Percentiles rank a stretch among this genome's conserved stretches.
These are phyloP conservation scores for Proales similis DNA, from an alignment of 1,140 invertebrate species.

Conservation along the genomic window DNA sequence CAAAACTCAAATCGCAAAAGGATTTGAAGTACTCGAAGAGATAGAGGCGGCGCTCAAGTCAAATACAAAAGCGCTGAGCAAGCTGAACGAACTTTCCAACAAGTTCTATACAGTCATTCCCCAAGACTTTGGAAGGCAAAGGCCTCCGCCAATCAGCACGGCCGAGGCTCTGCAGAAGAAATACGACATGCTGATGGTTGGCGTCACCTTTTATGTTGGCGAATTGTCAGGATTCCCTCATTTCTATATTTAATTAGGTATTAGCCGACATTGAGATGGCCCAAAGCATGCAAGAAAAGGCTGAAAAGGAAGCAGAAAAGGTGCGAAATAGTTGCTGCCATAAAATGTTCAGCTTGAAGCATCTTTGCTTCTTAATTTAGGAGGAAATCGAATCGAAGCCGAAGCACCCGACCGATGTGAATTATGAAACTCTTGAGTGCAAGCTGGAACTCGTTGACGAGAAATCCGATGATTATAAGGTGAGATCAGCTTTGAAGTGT, in stretches of 20 bases:
- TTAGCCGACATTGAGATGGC: constrained; percentile 55
- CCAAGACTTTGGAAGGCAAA: constrained; percentile 52
- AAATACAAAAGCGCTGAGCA: constrained; percentile 2
- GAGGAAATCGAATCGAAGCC: constrained; percentile 39
- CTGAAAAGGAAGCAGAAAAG: constrained; percentile 33
- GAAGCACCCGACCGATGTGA: constrained; percentile 50
- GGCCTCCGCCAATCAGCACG: constrained; percentile 48
- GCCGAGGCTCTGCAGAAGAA: constrained; percentile 48
- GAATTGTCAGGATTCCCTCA: too few relatives aligned
- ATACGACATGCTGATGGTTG: constrained; percentile 54
- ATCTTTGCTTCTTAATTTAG: too few relatives aligned
- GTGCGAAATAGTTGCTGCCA: background rate
- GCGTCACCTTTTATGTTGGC: too few relatives aligned
- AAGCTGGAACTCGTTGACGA: constrained; percentile 44
- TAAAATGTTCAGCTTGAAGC: background rate
- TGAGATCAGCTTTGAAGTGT: constrained; percentile 38
- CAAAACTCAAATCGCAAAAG: constrained; percentile 55
- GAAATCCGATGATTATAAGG: constrained; percentile 48
- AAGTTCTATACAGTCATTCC: constrained; percentile 55
- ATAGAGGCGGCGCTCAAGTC: constrained; percentile 46
- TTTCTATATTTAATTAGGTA: too few relatives aligned
- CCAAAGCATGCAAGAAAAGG: constrained; percentile 47
- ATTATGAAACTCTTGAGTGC: constrained; percentile 52
- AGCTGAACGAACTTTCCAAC: constrained; percentile 46
- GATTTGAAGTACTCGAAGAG: constrained; percentile 54